Base-by-base conservation (phyloP, 2,888 invertebrate species). In the Napeogenes sylphis region DNA sequence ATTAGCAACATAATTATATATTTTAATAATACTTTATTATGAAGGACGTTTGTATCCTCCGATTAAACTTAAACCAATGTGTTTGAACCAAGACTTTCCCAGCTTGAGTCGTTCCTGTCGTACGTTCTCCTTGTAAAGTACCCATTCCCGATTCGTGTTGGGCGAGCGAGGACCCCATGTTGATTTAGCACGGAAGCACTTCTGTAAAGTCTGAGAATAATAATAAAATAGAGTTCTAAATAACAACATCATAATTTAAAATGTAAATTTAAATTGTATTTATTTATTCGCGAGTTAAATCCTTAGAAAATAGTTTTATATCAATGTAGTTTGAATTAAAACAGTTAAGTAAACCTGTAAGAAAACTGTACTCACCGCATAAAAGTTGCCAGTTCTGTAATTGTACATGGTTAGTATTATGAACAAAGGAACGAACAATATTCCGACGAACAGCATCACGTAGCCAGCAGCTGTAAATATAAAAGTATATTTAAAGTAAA, bases 81-180 rank as follows among this genome's bases (percentile, higher is more conserved):
- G 88, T 12, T 69, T 72, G 1, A 70, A 2, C 59, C 64, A 63
- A 0, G 79, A 74, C 0, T 68, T 67, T 45, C 71, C 71, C 10
- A 73, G 66, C 10, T 70, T 74, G 13, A 79, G 72, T 2, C 84
- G 79, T 46, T 83, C 71, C 33, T 74, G 75, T 21, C 82, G 76
- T 38, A 90, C 83, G 56, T 91, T 81, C 3, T 75, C 78, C 71
- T 92, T 93, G 75, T 91, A 93, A 6, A 87, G 80, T 2, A 75
- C 65, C 94, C 94, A 95, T 64, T 91, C 90, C 3, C 88, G 85
- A 61, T 83, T 87, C 0, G 81, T 84, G 6, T 77, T 76, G 0
- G 84, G 75, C 65, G 91, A 85, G 2, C 91, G 86, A 0, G 95
- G 95, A 0, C 94, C 94, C 94, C 95, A 95, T 5, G 91, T 82